phyloP scores from a whole-genome alignment of 2,113 vertebrate genomes.

The Actenoides hombroni region DNA sequence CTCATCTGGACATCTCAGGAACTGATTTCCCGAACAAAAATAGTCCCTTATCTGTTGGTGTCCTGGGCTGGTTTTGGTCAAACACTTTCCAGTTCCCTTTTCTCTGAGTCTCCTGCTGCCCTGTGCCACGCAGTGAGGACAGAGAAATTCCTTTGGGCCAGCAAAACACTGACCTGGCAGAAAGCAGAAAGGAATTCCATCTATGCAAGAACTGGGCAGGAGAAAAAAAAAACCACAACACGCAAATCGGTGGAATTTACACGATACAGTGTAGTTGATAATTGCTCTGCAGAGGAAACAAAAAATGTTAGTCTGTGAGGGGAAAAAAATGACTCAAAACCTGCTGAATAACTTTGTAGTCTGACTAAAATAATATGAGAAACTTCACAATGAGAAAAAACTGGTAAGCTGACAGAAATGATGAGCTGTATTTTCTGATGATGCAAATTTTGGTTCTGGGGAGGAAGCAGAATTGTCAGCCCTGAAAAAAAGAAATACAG shows the following conservation, averaged over 20 bases:
- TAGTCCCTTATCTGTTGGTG: neutral
- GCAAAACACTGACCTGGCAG: neutral
- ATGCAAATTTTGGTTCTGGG: neutral
- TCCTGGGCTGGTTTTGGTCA: neutral
- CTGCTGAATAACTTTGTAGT: neutral
- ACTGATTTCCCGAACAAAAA: neutral
- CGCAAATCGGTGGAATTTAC: neutral
- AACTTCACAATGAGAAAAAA: neutral
- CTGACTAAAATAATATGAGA: neutral
- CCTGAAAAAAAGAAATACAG: neutral
- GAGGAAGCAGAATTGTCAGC: neutral
- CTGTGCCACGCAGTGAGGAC: neutral
- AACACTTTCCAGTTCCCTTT: neutral
- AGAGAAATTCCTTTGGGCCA: neutral
- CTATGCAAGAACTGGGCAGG: neutral
- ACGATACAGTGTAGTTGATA: neutral
- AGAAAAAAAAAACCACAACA: neutral
- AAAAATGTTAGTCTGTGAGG: neutral
- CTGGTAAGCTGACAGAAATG: constrained; percentile 20
- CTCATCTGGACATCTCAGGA: constrained; percentile 49
- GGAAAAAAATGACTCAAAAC: neutral
- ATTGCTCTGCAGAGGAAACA: neutral
- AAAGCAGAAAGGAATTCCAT: neutral
- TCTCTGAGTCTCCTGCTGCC: neutral
- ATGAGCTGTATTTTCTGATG: constrained; percentile 38